Conservation (phyloP, 2,888 invertebrate genomes). For the Anthophora plumipes region DNA sequence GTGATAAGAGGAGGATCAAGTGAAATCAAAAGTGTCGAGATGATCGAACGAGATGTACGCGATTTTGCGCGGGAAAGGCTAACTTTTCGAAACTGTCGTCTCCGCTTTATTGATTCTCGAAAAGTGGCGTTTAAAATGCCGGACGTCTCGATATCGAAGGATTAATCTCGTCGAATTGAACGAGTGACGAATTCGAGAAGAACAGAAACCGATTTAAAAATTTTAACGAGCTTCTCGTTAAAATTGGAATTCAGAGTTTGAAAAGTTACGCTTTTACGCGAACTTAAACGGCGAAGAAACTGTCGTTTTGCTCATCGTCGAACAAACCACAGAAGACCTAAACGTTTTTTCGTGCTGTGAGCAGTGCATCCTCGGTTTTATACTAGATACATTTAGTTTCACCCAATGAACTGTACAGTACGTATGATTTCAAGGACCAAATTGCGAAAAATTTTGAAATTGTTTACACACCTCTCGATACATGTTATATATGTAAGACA, state of each 20-base stretch:
- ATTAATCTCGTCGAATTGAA: background rate
- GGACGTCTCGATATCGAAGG: background rate
- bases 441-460: background rate
- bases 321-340: background rate
- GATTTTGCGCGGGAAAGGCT: slow-evolving; percentile 1
- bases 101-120: background rate
- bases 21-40: slow-evolving; percentile 28
- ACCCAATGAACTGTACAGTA: background rate
- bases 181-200: background rate
- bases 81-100: slow-evolving; percentile 7
- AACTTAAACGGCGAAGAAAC: too few species aligned
- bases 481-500: too few species aligned
- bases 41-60: slow-evolving; percentile 5
- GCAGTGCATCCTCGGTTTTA: background rate
- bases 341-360: background rate
- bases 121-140: background rate
- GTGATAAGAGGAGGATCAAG: slow-evolving; percentile 21
- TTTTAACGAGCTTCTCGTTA: background rate
- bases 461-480: background rate
- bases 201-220: background rate
- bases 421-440: background rate
- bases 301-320: too few species aligned
- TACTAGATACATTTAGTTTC: background rate
- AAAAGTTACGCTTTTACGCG: background rate
- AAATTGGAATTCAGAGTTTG: background rate